A percentile compares a stretch with the other conserved stretches of the same genome.
These are phyloP conservation scores for Saiga tatarica DNA, from an alignment of 2,113 vertebrate species.

Conservation along the genomic window DNA sequence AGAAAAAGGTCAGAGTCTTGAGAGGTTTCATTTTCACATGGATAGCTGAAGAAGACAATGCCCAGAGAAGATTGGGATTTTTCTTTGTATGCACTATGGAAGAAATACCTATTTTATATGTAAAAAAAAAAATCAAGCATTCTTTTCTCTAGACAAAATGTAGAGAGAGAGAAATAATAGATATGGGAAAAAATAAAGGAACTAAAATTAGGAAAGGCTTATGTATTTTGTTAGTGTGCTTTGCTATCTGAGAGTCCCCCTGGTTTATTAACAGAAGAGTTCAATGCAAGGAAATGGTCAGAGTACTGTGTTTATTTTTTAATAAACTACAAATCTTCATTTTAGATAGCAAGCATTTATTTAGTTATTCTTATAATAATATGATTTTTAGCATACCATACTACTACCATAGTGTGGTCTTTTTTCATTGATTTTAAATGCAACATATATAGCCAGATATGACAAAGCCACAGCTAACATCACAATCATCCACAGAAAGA, in stretches of 20 bases:
- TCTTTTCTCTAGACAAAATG: not conserved
- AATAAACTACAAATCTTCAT: not conserved
- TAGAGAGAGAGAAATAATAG: not conserved
- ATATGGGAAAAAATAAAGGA: not conserved
- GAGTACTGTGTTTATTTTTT: not conserved
- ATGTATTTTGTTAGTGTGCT: not conserved
- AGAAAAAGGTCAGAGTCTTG: constrained; percentile 14
- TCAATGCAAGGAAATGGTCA: not conserved
- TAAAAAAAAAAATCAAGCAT: not conserved
- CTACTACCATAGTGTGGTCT: not conserved
- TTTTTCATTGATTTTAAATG: constrained; percentile 4
- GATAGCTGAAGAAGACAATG: not conserved
- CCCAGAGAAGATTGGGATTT: not conserved
- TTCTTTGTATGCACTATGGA: not conserved
- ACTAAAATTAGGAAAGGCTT: not conserved
- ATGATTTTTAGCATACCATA: not conserved
- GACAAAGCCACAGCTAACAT: not conserved
- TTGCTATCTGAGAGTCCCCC: not conserved
- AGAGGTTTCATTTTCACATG: not conserved
- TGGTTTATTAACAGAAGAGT: constrained; percentile 1
- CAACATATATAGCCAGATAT: not conserved
- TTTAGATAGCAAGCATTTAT: not conserved
- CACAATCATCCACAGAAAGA: not conserved
- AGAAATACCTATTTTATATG: not conserved
- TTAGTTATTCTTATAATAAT: not conserved